Evolutionary conservation across 2,797 vertebrate species (phyloP), one percentile per base, ranked within the genome.

Genomic region (Arnoldichthys spilopterus): DNA sequence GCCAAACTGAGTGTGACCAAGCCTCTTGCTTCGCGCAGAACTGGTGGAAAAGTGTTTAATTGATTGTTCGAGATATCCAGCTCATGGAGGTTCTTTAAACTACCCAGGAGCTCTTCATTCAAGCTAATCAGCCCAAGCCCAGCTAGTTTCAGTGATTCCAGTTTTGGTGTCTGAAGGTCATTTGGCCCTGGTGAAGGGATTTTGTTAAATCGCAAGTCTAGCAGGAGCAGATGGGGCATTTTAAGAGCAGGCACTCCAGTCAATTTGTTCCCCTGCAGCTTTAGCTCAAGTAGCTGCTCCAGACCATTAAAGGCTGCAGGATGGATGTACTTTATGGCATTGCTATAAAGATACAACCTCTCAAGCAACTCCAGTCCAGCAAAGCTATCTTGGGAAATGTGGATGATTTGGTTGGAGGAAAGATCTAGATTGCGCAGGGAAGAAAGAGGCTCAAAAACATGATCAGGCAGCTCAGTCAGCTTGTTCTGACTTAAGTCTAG

Each of bases 401-500:
- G 95, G 0, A 85, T 92, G 53, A 99, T 95, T 75, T 91, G 89
- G 86, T 99, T 99, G 22, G 92, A 90, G 0, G 97, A 97, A 43
- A 99, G 89, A 84, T 99, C 98, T 75, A 99, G 91, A 89, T 99
- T 99, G 86, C 92, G 94, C 0, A 99, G 93, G 67, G 93, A 91
- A 0, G 90, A 85, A 4, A 99, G 91, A 7, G 93, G 94, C 87
- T 92, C 92, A 87, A 99, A 99, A 63, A 95, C 93, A 1, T 90
- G 83, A 0, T 91, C 90, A 1, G 97, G 96, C 83, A 99, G 91
- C 82, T 92, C 92, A 4, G 85, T 76, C 77, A 99, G 89, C 74
- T 94, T 91, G 87, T 99, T 99, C 90, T 99, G 98, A 0, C 97
- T 98, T 78, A 99, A 86, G 86, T 99, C 98, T 58, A 99, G 82